A percentile compares a stretch with the other conserved stretches of the same genome.
Evolutionary conservation across 1,140 invertebrate species (phyloP).

Genomic region (Drosophila arizonae): DNA sequence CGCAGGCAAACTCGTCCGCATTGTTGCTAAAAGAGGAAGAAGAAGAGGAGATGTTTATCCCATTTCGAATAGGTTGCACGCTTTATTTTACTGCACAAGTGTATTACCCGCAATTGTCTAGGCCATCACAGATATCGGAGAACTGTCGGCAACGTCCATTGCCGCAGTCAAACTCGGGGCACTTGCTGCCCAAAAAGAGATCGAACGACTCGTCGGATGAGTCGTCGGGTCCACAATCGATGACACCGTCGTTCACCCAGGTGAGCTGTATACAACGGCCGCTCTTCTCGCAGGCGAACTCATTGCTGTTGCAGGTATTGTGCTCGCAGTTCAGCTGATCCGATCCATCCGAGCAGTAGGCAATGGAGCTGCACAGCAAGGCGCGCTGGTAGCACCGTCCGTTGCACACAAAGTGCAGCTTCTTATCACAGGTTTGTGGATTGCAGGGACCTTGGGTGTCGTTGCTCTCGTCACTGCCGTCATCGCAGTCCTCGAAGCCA

Average conservation of each 20-base stretch:
- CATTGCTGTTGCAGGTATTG: constrained; percentile 86
- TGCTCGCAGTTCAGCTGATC: constrained; percentile 85
- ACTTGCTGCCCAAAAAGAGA: constrained; percentile 85
- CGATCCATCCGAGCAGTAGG: constrained; percentile 87
- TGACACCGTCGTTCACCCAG: constrained; percentile 88
- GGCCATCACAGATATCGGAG: constrained; percentile 89
- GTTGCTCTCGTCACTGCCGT: constrained; percentile 91
- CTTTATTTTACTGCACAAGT: neutral
- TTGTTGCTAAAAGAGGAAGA: constrained; percentile 83
- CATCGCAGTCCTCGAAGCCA: constrained; percentile 91
- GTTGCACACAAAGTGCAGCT: constrained; percentile 84
- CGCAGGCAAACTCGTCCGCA: constrained; percentile 85
- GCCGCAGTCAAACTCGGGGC: constrained; percentile 87
- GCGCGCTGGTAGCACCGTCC: constrained; percentile 86
- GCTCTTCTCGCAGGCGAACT: constrained; percentile 85
- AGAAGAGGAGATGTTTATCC: neutral
- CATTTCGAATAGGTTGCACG: too few relatives aligned
- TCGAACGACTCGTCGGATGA: constrained; percentile 78
- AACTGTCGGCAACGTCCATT: constrained; percentile 89
- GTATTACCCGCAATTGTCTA: constrained; percentile 87
- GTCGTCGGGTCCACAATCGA: constrained; percentile 86
- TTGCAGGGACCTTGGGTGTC: constrained; percentile 81
- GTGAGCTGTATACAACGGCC: constrained; percentile 87
- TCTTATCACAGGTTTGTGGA: constrained; percentile 60
- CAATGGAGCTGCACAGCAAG: constrained; percentile 87